Base-by-base conservation (phyloP, 1,140 invertebrate genomes). In the Philaenus spumarius region DNA sequence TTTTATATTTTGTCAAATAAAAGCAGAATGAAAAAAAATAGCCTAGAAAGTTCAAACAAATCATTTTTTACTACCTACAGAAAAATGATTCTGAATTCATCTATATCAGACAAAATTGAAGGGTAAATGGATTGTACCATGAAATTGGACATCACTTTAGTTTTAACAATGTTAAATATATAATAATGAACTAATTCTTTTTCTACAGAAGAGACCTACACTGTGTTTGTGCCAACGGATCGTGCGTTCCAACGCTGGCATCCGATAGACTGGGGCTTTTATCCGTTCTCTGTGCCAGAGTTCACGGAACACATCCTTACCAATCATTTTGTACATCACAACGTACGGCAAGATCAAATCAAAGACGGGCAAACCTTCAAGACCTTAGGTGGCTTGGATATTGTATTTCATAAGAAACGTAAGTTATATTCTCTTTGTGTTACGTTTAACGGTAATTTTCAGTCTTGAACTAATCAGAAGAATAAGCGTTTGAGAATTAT, bases 261-360 rank as follows among this genome's bases (percentile, higher is more conserved):
- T 69, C 81, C 82, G 37, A 83, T 83, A 59, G 81, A 84, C 69
- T 84, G 81, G 81, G 82, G 82, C 34, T 84, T 84, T 70, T 83
- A 83, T 68, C 82, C 82, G 3, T 84, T 84, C 67, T 78, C 78
- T 61, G 81, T 83, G 30, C 78, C 78, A 11, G 80, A 82, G 65
- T 84, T 84, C 64, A 82, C 80, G 7, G 79, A 81, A 65, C 76
- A 72, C 55, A 73, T 82, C 43, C 75, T 83, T 52, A 72, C 77
- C 34, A 83, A 83, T 68, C 81, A 83, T 65, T 82, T 83, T 67
- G 70, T 83, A 15, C 72, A 75, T 48, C 80, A 79, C 4, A 75
- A 79, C 62, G 70, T 82, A 30, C 75, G 74, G 56, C 77, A 81
- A 60, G 74, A 80, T 23, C 72, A 73, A 34, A 75, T 82, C 30